A percentile compares a stretch with the other conserved stretches of the same genome.
phyloP scores from a whole-genome alignment of 1,140 invertebrate species.

The Andrena cerasifolii region DNA sequence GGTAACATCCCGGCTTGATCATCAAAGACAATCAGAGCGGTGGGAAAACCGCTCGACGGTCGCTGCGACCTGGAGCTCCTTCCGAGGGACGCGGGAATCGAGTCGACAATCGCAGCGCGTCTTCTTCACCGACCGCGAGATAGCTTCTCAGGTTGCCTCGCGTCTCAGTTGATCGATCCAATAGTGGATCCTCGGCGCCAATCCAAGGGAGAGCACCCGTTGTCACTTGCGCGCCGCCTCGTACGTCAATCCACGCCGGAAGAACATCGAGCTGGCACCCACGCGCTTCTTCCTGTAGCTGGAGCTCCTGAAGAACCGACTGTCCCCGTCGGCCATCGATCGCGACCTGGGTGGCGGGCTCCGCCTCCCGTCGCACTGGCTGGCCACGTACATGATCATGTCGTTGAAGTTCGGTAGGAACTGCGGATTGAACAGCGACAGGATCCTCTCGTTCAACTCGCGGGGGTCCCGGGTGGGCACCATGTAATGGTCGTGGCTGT shows the following conservation, averaged over 20 bases:
- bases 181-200: background rate
- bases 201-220: constrained; percentile 11
- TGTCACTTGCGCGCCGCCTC: constrained; percentile 56
- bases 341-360: constrained; percentile 62
- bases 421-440: constrained; percentile 78
- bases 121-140: background rate
- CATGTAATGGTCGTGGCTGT: constrained; percentile 73
- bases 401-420: constrained; percentile 79
- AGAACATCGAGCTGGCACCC: constrained; percentile 59
- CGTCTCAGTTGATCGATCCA: constrained; percentile 6
- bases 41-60: background rate
- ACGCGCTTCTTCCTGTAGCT: constrained; percentile 55
- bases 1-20: background rate
- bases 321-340: constrained; percentile 58
- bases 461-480: constrained; percentile 71
- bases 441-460: constrained; percentile 68
- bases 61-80: background rate
- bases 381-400: constrained; percentile 74
- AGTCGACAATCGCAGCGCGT: background rate
- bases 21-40: background rate
- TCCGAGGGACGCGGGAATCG: background rate
- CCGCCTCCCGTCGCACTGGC: constrained; percentile 55
- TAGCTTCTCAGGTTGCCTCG: background rate
- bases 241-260: constrained; percentile 50
- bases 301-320: constrained; percentile 35